These are phyloP conservation scores for Cirrhinus molitorella DNA, from an alignment of 2,797 vertebrate species.

Conservation along the genomic window DNA sequence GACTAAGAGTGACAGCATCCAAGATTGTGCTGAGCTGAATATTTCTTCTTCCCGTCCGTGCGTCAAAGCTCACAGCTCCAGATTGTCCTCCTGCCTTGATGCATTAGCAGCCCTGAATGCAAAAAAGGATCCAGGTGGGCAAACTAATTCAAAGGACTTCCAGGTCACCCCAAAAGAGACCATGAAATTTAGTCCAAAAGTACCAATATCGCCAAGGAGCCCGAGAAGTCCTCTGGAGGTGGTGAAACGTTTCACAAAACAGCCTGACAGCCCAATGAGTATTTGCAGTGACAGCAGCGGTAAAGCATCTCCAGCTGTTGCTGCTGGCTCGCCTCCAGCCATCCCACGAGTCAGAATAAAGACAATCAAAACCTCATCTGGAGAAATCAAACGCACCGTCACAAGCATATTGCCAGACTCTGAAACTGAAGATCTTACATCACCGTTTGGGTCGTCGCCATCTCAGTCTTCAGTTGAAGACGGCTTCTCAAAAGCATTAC, in stretches of 20 bases:
- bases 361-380: constrained; percentile 95
- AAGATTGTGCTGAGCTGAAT: constrained; percentile 69
- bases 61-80: constrained; percentile 85
- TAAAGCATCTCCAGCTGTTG: constrained; percentile 89
- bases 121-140: constrained; percentile 84
- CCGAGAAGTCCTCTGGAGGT: constrained; percentile 91
- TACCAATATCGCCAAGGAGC: constrained; percentile 91
- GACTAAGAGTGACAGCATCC: constrained; percentile 73
- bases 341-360: constrained; percentile 98
- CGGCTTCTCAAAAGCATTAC: constrained; percentile 71
- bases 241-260: constrained; percentile 85
- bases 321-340: constrained; percentile 88
- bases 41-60: constrained; percentile 74
- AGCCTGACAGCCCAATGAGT: constrained; percentile 91
- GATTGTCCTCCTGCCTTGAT: constrained; percentile 92
- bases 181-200: constrained; percentile 85
- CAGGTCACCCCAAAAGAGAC: constrained; percentile 77
- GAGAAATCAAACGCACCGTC: constrained; percentile 94
- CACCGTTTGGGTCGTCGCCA: constrained; percentile 87
- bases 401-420: constrained; percentile 92
- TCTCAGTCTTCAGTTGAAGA: constrained; percentile 82
- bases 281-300: constrained; percentile 92
- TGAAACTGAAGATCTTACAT: constrained; percentile 87
- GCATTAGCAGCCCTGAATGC: constrained; percentile 91
- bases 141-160: constrained; percentile 77